A percentile compares a stretch with the other conserved stretches of the same genome.
Conservation (phyloP, 2,113 vertebrate species). For the Forbesichthys agassizii region DNA sequence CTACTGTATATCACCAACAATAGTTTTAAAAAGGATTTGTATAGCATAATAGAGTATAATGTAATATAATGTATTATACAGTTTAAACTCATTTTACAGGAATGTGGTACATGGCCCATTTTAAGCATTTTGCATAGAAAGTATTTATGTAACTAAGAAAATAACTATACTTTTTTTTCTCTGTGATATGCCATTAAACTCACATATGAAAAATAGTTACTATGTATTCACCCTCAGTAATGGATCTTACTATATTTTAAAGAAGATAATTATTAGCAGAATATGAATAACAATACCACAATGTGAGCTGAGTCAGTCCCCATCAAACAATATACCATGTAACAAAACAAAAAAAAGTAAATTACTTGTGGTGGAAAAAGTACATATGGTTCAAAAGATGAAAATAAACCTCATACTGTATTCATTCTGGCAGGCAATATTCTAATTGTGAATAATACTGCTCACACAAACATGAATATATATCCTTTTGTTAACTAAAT, state of each 20-base stretch:
- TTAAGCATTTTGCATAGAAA: conserved; percentile 74
- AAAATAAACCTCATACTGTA: conserved; percentile 44
- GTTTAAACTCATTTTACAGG: conserved; percentile 44
- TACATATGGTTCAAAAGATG: conserved; percentile 47
- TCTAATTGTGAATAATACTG: conserved; percentile 72
- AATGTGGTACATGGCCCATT: conserved; percentile 54
- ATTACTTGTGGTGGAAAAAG: conserved; percentile 68
- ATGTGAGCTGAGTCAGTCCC: conserved; percentile 27
- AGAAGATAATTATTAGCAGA: conserved; percentile 22
- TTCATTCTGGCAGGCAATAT: conserved; percentile 63
- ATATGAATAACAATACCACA: conserved; percentile 24
- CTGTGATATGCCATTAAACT: conserved; percentile 40
- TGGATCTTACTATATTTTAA: conserved; percentile 22
- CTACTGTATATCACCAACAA: conserved; percentile 8
- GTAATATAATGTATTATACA: conserved; percentile 30
- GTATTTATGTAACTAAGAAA: conserved; percentile 60
- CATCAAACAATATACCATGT: conserved; percentile 33
- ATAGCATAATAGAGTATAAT: conserved; percentile 51
- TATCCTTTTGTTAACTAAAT: conserved; percentile 71
- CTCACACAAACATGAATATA: conserved; percentile 57
- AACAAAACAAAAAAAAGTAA: conserved; percentile 44
- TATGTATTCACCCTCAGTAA: conserved; percentile 30
- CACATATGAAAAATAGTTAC: conserved; percentile 55
- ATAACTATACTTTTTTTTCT: conserved; percentile 52
- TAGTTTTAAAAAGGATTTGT: background rate